phyloP scores from a whole-genome alignment of 2,888 invertebrate genomes.

The Apodemia zela region DNA sequence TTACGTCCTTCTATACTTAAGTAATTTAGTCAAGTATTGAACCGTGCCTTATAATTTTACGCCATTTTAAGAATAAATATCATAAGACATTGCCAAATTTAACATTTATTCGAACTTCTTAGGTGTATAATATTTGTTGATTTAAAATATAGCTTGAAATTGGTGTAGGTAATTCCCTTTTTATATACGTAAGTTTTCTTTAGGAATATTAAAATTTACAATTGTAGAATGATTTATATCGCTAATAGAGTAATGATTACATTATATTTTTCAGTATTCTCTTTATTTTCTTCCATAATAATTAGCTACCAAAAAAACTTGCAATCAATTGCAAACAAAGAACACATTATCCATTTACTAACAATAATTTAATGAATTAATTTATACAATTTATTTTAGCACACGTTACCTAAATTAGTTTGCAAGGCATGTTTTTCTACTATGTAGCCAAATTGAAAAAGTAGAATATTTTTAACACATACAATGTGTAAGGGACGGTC shows the following conservation, averaged over 20 bases:
- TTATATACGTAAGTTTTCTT: slow-evolving; percentile 10
- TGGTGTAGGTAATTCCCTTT: not conserved
- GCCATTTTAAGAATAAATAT: slow-evolving; percentile 75
- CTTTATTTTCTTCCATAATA: too few species aligned
- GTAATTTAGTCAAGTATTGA: slow-evolving; percentile 62
- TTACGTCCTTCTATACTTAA: slow-evolving; percentile 66
- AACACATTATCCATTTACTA: too few species aligned
- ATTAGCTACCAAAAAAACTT: too few species aligned
- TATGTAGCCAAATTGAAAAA: too few species aligned
- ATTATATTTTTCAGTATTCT: not conserved
- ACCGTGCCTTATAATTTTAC: slow-evolving; percentile 78
- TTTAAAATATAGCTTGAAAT: slow-evolving; percentile 15
- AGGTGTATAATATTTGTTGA: not conserved
- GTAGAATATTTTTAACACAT: too few species aligned
- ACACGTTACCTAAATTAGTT: too few species aligned
- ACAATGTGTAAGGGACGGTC: too few species aligned
- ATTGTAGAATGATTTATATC: not conserved
- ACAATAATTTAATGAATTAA: too few species aligned
- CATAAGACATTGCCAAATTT: slow-evolving; percentile 64
- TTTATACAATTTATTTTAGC: too few species aligned
- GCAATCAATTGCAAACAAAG: too few species aligned
- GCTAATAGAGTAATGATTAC: not conserved
- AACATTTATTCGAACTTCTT: slow-evolving; percentile 20
- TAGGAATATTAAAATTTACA: not conserved
- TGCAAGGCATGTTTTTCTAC: too few species aligned